These are phyloP conservation scores for Prunella himalayana DNA, from an alignment of 2,113 vertebrate species.

Conservation along the genomic window DNA sequence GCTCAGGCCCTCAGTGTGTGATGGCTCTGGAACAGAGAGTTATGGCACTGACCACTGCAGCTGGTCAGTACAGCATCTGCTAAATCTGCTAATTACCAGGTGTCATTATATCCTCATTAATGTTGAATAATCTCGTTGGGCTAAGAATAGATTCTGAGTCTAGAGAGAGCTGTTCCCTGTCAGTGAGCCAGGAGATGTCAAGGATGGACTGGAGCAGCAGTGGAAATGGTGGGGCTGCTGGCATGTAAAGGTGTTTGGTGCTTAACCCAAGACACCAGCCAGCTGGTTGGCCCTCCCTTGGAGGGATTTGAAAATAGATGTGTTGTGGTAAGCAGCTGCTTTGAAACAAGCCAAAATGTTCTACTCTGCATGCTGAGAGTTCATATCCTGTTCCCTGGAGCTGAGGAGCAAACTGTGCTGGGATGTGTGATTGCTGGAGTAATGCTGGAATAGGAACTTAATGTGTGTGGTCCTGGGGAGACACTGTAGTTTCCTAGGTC, in stretches of 20 bases:
- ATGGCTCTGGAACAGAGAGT: not conserved
- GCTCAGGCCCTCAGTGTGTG: not conserved
- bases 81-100: not conserved
- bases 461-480: not conserved
- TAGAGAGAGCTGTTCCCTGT: not conserved
- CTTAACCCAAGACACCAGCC: not conserved
- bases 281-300: not conserved
- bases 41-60: not conserved
- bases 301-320: not conserved
- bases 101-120: not conserved
- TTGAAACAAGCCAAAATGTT: not conserved
- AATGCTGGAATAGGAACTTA: not conserved
- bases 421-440: not conserved
- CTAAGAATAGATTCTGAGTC: not conserved
- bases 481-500: not conserved
- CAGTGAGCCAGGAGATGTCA: not conserved
- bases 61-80: not conserved
- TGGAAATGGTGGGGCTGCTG: not conserved
- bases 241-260: not conserved
- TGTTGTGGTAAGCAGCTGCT: not conserved
- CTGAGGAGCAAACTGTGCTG: not conserved
- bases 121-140: not conserved
- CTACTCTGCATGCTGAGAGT: not conserved
- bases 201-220: not conserved
- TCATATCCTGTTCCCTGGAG: not conserved